Base-by-base conservation (phyloP, 1,140 invertebrate species). In the Drosophila kurseongensis region DNA sequence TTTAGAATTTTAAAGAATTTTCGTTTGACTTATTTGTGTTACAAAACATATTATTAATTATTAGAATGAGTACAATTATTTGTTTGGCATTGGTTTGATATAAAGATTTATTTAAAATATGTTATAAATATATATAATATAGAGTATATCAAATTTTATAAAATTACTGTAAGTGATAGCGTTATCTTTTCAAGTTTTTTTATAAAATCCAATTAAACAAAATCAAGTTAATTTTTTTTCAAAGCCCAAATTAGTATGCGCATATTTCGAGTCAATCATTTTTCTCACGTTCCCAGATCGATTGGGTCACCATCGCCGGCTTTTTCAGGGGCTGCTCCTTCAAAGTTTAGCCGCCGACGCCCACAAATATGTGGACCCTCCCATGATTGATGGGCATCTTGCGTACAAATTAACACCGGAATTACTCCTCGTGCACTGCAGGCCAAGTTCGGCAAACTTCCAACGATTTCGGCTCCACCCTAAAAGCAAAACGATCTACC, bases 331-430 rank as follows among this genome's bases (percentile, higher is more conserved):
- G 66, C 83, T 61, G 65, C 79, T 86, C 63, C 73, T 73, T 75
- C 68, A 86, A 67, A 81, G 75, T 76, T 85, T 78, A 60, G 65
- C 79, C 82, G 82, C 79, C 83, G 74, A 88, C 83, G 83, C 83
- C 83, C 84, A 76, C 67, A 82, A 76, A 82, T 71, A 40, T 61
- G 59, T 38, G 58, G 58, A 27, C 62, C 80, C 59, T 32, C 51
- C 71, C 47, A 80, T 89, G 84, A 89, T 89, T 89, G 85, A 89
- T 89, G 84, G 74, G 52, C 73, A 89, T 77, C 83, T 82, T 71
- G 77, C 68, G 73, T 69, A 89, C 84, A 84, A 89, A 89, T 89
- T 89, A 89, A 90, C 84, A 89, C 84, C 77, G 84, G 84, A 80
- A 89, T 88, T 88, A 88, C 84, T 80, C 80, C 62, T 63, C 42